Percentiles rank a stretch among this genome's conserved stretches.
Evolutionary conservation across 2,113 vertebrate genomes (phyloP).

Genomic region (Variabilichromis moorii): DNA sequence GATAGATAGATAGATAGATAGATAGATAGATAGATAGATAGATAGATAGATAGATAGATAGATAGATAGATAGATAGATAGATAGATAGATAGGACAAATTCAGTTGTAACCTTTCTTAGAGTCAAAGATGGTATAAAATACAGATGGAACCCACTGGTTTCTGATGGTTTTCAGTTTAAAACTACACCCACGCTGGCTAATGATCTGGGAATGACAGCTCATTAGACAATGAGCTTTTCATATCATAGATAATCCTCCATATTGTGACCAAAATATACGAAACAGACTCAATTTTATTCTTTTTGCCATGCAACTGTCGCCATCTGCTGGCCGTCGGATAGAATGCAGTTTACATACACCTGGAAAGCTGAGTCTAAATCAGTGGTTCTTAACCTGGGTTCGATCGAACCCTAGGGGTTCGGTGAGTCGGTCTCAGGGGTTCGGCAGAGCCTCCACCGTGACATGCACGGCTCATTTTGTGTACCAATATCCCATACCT

Average conservation of each 20-base stretch:
- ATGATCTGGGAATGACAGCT: background rate
- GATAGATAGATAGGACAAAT: background rate
- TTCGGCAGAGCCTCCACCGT: no score
- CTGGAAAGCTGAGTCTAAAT: background rate
- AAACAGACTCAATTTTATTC: background rate
- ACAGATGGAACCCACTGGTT: background rate
- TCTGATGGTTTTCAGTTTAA: background rate
- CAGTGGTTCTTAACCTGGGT: no score
- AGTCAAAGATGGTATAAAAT: background rate
- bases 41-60: background rate
- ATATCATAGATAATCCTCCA: background rate
- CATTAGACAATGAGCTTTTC: background rate
- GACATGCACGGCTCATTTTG: no score
- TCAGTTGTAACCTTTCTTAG: background rate
- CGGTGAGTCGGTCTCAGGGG: no score
- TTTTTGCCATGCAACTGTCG: background rate
- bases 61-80: no score
- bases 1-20: background rate
- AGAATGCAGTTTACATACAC: background rate
- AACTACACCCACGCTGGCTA: background rate
- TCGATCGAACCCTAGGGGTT: no score
- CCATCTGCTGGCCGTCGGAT: background rate
- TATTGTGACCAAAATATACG: background rate
- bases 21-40: background rate
- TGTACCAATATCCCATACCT: no score